Evolutionary conservation across 2,797 vertebrate species (phyloP), one percentile per base, ranked within the genome.

Genomic region (Channa striata): DNA sequence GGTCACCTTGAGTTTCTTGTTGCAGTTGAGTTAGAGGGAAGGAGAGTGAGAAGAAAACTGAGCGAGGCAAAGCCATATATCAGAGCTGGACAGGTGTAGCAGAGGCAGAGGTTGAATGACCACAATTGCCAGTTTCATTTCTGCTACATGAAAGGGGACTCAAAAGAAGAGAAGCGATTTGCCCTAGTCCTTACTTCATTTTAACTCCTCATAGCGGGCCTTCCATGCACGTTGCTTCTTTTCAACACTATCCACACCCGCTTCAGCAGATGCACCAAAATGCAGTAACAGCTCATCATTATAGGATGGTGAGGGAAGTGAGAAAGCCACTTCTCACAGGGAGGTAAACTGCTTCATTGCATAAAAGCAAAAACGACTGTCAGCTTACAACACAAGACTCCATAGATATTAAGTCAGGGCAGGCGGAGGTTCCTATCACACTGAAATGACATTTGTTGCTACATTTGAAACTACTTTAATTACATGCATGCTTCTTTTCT

Each of bases 1-100:
- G 40, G 64, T 87, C 84, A 87, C 82, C 81, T 84, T 87, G 59
- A 51, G 56, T 80, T 84, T 82, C 65, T 61, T 65, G 48, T 49
- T 51, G 77, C 67, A 54, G 49, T 37, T n/a, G 59, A 73, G 74
- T 59, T 59, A 34, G 61, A 68, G 64, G 30, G 53, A 56, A 44
- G 71, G 56, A 62, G 47, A 51, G 61, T 40, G 59, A 21, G 36
- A n/a, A 53, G 40, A 39, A 65, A 44, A 48, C 23, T 10, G 47
- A 73, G 72, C 9, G 33, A 34, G 23, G 54, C 17, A 47, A 40
- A 40, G 48, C 77, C 66, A 86, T 86, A 86, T 82, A 84, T 89
- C 87, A 86, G 74, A 73, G 79, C 54, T 74, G 77, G 78, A 77
- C 77, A 82, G 81, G 53, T 76, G 66, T 71, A 68, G 58, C 60